These are phyloP conservation scores for Hypena proboscidalis DNA, from an alignment of 2,888 invertebrate species.

Conservation along the genomic window DNA sequence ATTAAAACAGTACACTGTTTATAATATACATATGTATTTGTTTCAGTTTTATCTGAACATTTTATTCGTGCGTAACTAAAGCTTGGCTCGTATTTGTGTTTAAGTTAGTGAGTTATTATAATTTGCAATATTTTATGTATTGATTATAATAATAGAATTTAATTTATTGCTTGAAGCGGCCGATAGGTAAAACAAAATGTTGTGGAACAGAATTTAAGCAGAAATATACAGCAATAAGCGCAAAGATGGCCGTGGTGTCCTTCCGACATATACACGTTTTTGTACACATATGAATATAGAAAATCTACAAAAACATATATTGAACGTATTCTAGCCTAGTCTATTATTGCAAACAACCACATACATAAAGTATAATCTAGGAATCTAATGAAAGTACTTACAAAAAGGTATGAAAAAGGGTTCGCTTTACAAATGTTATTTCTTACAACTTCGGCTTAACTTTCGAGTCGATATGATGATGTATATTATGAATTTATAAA, in stretches of 20 bases:
- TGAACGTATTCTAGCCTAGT: slow-evolving; percentile 17
- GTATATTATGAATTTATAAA: slow-evolving; percentile 80
- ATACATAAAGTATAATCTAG: slow-evolving; percentile 50
- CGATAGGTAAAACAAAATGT: slow-evolving; percentile 44
- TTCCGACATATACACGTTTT: slow-evolving; percentile 9
- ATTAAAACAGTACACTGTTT: slow-evolving; percentile 50
- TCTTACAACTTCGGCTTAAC: slow-evolving; percentile 35
- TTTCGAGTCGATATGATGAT: slow-evolving; percentile 62
- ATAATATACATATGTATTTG: slow-evolving; percentile 50
- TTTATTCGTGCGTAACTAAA: slow-evolving; percentile 55
- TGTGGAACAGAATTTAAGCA: slow-evolving; percentile 30
- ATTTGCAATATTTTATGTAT: slow-evolving; percentile 64
- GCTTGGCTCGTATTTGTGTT: slow-evolving; percentile 56
- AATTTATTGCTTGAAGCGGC: slow-evolving; percentile 63
- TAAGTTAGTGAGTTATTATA: slow-evolving; percentile 61
- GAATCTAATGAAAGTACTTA: slow-evolving; percentile 72
- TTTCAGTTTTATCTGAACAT: slow-evolving; percentile 53
- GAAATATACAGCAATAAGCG: slow-evolving; percentile 14
- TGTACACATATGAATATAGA: slow-evolving; percentile 5
- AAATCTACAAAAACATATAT: slow-evolving; percentile 4
- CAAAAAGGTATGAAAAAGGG: slow-evolving; percentile 60
- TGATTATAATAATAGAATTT: slow-evolving; percentile 60
- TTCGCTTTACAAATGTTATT: slow-evolving; percentile 52
- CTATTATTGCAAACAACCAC: slow-evolving; percentile 19
- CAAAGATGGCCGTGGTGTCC: slow-evolving; percentile 17